Base-by-base conservation (phyloP, 2,888 invertebrate species). In the Nemotelus nigrinus region DNA sequence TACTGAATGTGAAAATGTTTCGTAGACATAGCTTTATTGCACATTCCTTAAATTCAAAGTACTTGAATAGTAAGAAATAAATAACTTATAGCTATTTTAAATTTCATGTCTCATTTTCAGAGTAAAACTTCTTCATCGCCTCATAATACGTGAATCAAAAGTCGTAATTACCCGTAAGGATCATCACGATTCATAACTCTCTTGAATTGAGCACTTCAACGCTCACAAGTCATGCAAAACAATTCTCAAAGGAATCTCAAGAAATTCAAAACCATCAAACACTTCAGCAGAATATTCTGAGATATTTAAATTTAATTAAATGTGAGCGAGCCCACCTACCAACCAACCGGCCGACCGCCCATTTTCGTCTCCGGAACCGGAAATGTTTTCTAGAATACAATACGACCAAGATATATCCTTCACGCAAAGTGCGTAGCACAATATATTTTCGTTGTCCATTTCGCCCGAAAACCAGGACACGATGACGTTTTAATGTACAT, bases 241-340 rank as follows among this genome's bases (percentile, higher is more conserved):
- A n/a, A 55, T 55, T 71, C n/a, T 55, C 5, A 8, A 71, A 55
- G 55, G 57, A 71, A 55, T 71, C 57, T 44, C 44, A 55, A 44
- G n/a, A 43, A 43, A 57, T 43, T 57, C n/a, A 10, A 3, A 71
- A 53, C 71, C 7, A 5, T 68, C 25, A 10, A n/a, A 55, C 25
- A 71, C 39, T 57, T 55, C 43, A 45, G 3, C 2, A 39, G n/a
- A 44, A 57, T 57, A 71, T 71, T 71, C 57, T 41, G 41, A 71
- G 71, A 68, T 71, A 57, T 71, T 71, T 71, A 57, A 71, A 71
- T 71, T 71, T 50, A 71, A 71, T 71, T 71, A 48, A 71, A 71
- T 55, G 6, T 43, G 10, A 55, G 7, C n/a, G 57, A 50, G 41
- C 48, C 50, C 6, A 41, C 64, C 64, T 7, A 43, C 43, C 2